Conservation (phyloP, 2,797 vertebrate species). For the Sebastes reedi region DNA sequence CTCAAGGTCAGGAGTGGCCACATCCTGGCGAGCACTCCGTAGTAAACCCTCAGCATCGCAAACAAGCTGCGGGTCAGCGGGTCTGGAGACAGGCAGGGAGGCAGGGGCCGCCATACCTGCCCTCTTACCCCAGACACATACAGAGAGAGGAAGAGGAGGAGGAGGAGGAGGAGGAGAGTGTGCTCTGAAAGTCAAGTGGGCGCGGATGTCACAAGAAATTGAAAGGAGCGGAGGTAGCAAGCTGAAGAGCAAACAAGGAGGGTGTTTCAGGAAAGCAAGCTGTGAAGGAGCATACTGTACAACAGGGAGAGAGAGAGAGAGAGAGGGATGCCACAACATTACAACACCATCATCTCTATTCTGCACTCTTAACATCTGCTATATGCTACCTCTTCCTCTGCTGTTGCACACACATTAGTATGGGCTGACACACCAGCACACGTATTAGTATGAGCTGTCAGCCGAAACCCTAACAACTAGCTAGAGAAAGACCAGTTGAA, state of each 20-base stretch:
- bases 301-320: neutral
- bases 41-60: constrained; percentile 52
- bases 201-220: constrained; percentile 7
- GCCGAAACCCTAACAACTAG: constrained; percentile 58
- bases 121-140: constrained; percentile 32
- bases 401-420: constrained; percentile 64
- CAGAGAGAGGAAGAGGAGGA: constrained; percentile 16
- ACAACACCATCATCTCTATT: constrained; percentile 53
- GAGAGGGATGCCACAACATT: constrained; percentile 29
- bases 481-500: constrained; percentile 59
- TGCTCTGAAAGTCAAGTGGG: constrained; percentile 57
- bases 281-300: constrained; percentile 4
- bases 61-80: constrained; percentile 55
- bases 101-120: constrained; percentile 20
- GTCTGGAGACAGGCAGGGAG: constrained; percentile 23
- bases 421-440: constrained; percentile 58
- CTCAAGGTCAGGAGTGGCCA: constrained; percentile 62
- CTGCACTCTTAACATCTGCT: constrained; percentile 59
- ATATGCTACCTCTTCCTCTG: constrained; percentile 41
- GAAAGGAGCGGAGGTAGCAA: constrained; percentile 7
- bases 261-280: constrained; percentile 18
- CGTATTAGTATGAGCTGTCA: constrained; percentile 75
- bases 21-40: neutral
- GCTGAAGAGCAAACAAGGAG: constrained; percentile 20
- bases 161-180: constrained; percentile 18